Evolutionary conservation across 2,113 vertebrate genomes (phyloP), one percentile per base, ranked within the genome.

Genomic region (Sturnus vulgaris): DNA sequence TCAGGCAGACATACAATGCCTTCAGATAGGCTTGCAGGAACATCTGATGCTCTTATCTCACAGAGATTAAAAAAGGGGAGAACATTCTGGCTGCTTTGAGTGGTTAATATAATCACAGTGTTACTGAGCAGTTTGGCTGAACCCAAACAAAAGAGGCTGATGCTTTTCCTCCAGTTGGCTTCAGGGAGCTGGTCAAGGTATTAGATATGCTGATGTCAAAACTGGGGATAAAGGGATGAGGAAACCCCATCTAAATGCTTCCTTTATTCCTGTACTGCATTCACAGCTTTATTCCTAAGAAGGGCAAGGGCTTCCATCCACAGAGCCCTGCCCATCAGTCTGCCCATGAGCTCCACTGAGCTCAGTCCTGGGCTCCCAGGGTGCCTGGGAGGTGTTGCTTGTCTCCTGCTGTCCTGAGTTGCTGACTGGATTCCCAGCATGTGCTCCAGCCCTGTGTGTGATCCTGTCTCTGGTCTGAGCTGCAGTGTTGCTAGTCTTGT

Each of bases 51-150:
- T 63, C 1, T 91, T 90, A 93, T 88, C 85, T 93, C 69, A 42
- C 19, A 50, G 57, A 82, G 37, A 33, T 68, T 65, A 31, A 14
- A 28, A 65, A 42, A 61, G 19, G 14, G 14, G 25, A 88, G 49
- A 82, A 95, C 61, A 28, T 56, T 84, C 59, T 90, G 90, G 31
- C 76, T 86, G 21, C 47, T 90, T 78, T 70, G 35, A 93, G 55
- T 69, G 50, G 63, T 65, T 85, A 57, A 24, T 23, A 14, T 64
- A 40, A 50, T 28, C 52, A 40, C 3, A 63, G 56, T 27, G 20
- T 17, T 55, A 35, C 72, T 55, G 37, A 60, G 42, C 60, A 63
- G 42, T 70, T 64, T 86, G 49, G 35, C 75, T 88, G 88, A 96
- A 92, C 80, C 68, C 82, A 92, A 93, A 95, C 64, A 93, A 90